Percentiles rank a stretch among this genome's conserved stretches.
Evolutionary conservation across 2,888 invertebrate species (phyloP).

Genomic region (Tetheella fluctuosa): DNA sequence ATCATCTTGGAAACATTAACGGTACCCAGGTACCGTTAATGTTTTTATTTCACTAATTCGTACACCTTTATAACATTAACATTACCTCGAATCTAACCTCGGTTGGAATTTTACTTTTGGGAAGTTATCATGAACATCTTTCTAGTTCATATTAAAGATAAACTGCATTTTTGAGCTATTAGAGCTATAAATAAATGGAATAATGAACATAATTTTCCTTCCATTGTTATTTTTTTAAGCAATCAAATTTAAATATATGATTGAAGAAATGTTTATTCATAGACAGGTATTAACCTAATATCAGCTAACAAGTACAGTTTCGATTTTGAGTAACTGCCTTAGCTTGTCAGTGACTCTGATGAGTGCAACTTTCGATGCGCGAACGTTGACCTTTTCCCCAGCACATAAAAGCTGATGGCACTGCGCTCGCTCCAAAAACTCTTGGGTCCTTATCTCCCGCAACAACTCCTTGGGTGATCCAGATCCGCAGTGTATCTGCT

Average conservation of each 20-base stretch:
- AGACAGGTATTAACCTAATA: conserved; percentile 46
- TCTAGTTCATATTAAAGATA: not conserved
- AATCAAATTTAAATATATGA: not conserved
- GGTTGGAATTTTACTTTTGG: not conserved
- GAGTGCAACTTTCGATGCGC: conserved; percentile 91
- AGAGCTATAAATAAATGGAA: not conserved
- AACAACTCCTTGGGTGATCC: conserved; percentile 80
- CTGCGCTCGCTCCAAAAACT: conserved; percentile 91
- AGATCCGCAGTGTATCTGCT: conserved; percentile 87
- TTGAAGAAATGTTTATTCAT: not conserved
- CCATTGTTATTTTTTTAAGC: not conserved
- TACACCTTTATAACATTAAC: not conserved
- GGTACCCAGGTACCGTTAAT: too few species aligned
- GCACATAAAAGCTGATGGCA: conserved; percentile 91
- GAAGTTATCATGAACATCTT: not conserved
- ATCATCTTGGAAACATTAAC: too few species aligned
- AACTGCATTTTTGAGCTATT: not conserved
- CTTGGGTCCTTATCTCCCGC: conserved; percentile 90
- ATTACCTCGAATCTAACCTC: not conserved
- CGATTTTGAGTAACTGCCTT: conserved; percentile 91
- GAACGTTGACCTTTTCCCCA: conserved; percentile 91
- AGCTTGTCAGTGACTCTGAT: conserved; percentile 94
- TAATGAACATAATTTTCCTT: not conserved
- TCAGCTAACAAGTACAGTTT: conserved; percentile 89
- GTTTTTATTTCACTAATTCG: not conserved